Conservation (phyloP, 2,888 invertebrate genomes). For the Drosophila kanekoi region DNA sequence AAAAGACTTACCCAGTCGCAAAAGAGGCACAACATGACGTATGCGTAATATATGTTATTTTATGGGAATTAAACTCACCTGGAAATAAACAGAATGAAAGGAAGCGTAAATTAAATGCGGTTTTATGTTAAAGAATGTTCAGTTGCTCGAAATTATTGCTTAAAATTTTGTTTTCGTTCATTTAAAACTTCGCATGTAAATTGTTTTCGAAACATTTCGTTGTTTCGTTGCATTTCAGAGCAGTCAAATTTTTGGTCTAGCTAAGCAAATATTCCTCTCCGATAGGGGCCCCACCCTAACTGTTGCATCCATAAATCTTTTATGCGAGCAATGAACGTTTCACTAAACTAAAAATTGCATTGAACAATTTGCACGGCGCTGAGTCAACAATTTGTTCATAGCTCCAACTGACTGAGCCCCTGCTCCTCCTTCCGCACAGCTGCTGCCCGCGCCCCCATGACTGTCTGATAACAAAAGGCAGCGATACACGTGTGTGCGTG, state of each 20-base stretch:
- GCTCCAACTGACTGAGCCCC: constrained; percentile 9
- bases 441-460: not conserved
- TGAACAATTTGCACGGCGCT: constrained; percentile 66
- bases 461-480: constrained; percentile 70
- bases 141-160: not conserved
- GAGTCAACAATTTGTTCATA: constrained; percentile 71
- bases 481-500: constrained; percentile 27
- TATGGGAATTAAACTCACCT: constrained; percentile 41
- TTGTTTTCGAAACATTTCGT: constrained; percentile 5
- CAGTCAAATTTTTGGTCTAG: constrained; percentile 10
- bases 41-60: constrained; percentile 6
- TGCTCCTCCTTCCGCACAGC: not conserved
- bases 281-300: constrained; percentile 3
- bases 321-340: constrained; percentile 47
- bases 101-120: constrained; percentile 1
- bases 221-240: constrained; percentile 14
- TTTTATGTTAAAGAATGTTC: not conserved
- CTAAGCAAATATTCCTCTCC: constrained; percentile 6
- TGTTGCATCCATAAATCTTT: constrained; percentile 64
- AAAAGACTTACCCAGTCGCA: constrained; percentile 61
- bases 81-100: constrained; percentile 31
- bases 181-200: not conserved
- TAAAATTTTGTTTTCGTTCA: not conserved
- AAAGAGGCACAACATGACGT: constrained; percentile 9
- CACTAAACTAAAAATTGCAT: constrained; percentile 58